Percentiles rank a stretch among this genome's conserved stretches.
phyloP scores from a whole-genome alignment of 2,113 vertebrate genomes.

The Melanerpes aurifrons region DNA sequence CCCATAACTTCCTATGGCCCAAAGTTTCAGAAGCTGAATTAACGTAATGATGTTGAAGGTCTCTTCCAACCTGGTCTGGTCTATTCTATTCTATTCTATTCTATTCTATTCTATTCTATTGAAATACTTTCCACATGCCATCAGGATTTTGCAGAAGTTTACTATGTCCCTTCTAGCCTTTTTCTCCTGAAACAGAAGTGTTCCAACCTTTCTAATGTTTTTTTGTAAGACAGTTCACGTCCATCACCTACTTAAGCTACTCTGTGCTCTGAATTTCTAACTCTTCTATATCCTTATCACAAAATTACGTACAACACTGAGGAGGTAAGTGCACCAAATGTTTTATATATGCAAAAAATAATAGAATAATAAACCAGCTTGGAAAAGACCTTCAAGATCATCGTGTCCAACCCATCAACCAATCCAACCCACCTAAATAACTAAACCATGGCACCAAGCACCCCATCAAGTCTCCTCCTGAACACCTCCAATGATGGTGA shows the following conservation, averaged over 20 bases:
- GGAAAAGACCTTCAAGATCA: too few relatives aligned
- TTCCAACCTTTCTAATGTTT: not conserved
- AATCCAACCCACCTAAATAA: too few relatives aligned
- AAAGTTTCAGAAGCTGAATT: not conserved
- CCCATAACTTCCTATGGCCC: not conserved
- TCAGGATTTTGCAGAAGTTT: not conserved
- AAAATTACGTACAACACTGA: not conserved
- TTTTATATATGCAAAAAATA: not conserved
- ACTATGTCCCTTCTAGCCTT: not conserved
- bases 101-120: too few relatives aligned
- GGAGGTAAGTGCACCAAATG: not conserved
- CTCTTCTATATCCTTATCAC: not conserved
- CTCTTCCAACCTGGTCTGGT: too few relatives aligned
- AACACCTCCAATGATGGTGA: too few relatives aligned
- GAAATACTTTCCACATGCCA: not conserved
- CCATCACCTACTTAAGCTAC: not conserved
- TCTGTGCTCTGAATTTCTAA: not conserved
- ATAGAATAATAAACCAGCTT: too few relatives aligned
- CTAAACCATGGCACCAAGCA: too few relatives aligned
- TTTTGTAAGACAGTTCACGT: not conserved
- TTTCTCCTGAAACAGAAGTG: not conserved
- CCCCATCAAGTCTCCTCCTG: too few relatives aligned
- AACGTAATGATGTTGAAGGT: not conserved
- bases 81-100: too few relatives aligned
- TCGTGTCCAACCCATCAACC: too few relatives aligned